Conservation (phyloP, 2,797 vertebrate genomes). For the Sebastes reedi region DNA sequence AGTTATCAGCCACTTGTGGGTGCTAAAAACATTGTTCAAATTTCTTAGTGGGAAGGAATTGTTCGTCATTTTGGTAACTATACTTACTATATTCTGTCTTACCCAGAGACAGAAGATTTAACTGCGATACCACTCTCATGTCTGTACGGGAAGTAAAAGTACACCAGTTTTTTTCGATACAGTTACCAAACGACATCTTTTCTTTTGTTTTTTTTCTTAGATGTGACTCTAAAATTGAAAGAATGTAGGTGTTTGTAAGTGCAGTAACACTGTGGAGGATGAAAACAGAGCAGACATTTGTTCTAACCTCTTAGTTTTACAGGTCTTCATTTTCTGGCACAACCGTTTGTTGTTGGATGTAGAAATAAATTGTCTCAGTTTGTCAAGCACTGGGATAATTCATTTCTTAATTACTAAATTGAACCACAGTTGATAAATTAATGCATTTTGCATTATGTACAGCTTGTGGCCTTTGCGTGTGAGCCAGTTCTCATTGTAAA, state of each 20-base stretch:
- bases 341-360: neutral
- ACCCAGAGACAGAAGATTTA: neutral
- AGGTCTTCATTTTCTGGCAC: neutral
- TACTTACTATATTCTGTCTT: neutral
- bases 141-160: neutral
- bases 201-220: neutral
- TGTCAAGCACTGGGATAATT: neutral
- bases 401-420: slow-evolving; percentile 18
- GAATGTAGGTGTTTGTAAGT: neutral
- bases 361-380: neutral
- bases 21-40: neutral
- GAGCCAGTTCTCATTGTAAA: slow-evolving; percentile 41
- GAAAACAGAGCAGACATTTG: neutral
- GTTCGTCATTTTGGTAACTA: neutral
- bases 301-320: neutral
- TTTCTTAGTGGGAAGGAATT: neutral
- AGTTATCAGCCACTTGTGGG: neutral
- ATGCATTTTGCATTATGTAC: neutral
- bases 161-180: neutral
- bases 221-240: neutral
- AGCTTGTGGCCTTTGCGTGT: slow-evolving; percentile 21
- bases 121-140: neutral
- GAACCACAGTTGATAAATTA: slow-evolving; percentile 20
- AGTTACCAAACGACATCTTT: neutral
- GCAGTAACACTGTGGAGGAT: neutral